These are phyloP conservation scores for Anableps anableps DNA, from an alignment of 2,797 vertebrate genomes.

Conservation along the genomic window DNA sequence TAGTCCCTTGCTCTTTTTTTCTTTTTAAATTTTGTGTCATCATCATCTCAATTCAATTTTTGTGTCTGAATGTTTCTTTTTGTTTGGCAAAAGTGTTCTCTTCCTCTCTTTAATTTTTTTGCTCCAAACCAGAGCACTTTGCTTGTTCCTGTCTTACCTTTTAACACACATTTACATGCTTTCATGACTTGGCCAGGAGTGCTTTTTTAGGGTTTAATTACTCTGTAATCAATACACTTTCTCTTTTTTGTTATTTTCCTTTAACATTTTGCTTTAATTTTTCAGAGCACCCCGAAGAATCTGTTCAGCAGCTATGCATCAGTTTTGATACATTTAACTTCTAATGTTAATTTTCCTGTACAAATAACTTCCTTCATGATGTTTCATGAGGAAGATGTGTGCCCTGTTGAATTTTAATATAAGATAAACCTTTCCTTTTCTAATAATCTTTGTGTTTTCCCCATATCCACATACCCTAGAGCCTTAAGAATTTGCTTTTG, in stretches of 20 bases:
- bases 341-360: conserved; percentile 19
- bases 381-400: conserved; percentile 22
- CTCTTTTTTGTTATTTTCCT: background rate
- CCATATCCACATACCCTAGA: conserved; percentile 5
- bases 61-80: conserved; percentile 24
- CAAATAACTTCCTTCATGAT: background rate
- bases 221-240: conserved; percentile 28
- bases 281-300: conserved; percentile 8
- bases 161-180: background rate
- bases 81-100: conserved; percentile 16
- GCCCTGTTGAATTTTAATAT: conserved; percentile 27
- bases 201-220: conserved; percentile 28
- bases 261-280: conserved; percentile 6
- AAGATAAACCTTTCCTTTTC: conserved; percentile 14
- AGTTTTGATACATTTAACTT: conserved; percentile 1
- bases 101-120: conserved; percentile 18
- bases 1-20: conserved; percentile 32
- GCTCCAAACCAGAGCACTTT: conserved; percentile 19
- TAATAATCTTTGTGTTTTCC: background rate
- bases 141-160: background rate
- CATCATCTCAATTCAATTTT: conserved; percentile 43
- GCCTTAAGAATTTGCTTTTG: conserved; percentile 46
- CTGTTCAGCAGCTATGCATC: conserved; percentile 12
- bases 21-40: conserved; percentile 36
- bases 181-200: conserved; percentile 34